phyloP scores from a whole-genome alignment of 2,113 vertebrate species.

The Dasypus novemcinctus region DNA sequence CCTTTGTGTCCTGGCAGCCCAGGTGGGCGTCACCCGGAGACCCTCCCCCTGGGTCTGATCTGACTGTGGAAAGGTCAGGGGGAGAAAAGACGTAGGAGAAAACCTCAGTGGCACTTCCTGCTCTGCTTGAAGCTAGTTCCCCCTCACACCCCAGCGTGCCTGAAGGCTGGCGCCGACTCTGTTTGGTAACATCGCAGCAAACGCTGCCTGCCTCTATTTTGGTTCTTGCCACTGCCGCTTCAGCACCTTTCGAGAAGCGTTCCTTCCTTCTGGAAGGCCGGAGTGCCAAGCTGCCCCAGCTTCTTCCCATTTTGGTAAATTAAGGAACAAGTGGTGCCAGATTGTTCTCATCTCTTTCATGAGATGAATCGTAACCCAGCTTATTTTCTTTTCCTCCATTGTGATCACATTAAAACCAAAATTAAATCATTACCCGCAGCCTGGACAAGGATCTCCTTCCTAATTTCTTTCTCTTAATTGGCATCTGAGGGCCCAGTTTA shows the following conservation, averaged over 20 bases:
- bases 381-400: conserved; percentile 77
- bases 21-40: background rate
- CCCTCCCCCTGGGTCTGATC: background rate
- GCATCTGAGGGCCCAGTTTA: conserved; percentile 74
- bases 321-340: conserved; percentile 79
- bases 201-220: conserved; percentile 51
- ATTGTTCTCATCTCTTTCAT: conserved; percentile 74
- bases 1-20: background rate
- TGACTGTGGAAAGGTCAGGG: background rate
- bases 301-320: conserved; percentile 79
- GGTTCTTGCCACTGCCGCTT: conserved; percentile 48
- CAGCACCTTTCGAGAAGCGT: conserved; percentile 63
- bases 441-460: conserved; percentile 77
- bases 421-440: conserved; percentile 83
- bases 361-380: conserved; percentile 71
- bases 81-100: background rate
- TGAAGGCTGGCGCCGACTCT: conserved; percentile 27
- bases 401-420: conserved; percentile 78
- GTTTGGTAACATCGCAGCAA: conserved; percentile 52
- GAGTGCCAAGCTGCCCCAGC: conserved; percentile 69
- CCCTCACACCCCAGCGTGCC: background rate
- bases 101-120: background rate
- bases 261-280: conserved; percentile 75
- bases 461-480: conserved; percentile 85
- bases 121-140: conserved; percentile 14